Evolutionary conservation across 2,888 invertebrate species (phyloP).

Genomic region (Sphaerophoria taeniata): DNA sequence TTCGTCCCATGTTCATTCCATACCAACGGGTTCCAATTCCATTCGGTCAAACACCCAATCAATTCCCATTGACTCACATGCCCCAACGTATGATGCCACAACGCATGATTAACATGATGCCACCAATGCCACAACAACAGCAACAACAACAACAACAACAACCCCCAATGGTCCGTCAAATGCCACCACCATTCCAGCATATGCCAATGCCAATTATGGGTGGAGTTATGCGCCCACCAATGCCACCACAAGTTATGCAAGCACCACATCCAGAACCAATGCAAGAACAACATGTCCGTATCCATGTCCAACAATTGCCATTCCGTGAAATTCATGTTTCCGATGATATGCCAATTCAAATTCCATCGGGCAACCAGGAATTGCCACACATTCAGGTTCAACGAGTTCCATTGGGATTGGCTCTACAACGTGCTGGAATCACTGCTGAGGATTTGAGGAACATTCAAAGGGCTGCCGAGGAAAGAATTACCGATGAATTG

Average conservation of each 20-base stretch:
- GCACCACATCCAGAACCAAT: constrained; percentile 83
- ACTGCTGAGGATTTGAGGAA: constrained; percentile 82
- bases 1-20: constrained; percentile 82
- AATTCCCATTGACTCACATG: constrained; percentile 84
- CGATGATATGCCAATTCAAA: constrained; percentile 81
- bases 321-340: constrained; percentile 82
- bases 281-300: constrained; percentile 80
- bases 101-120: constrained; percentile 75
- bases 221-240: constrained; percentile 80
- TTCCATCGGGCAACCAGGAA: constrained; percentile 78
- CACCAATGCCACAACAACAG: constrained; percentile 78
- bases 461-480: constrained; percentile 83
- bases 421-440: constrained; percentile 82
- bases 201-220: constrained; percentile 79
- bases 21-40: constrained; percentile 83
- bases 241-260: constrained; percentile 83
- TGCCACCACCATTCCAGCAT: constrained; percentile 82
- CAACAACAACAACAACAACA: constrained; percentile 76
- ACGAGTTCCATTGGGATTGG: constrained; percentile 81
- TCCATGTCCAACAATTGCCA: constrained; percentile 83
- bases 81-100: constrained; percentile 80
- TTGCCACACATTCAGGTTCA: constrained; percentile 81
- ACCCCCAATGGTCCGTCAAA: constrained; percentile 80
- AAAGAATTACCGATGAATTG: constrained; percentile 81
- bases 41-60: constrained; percentile 84